Percentiles rank a stretch among this genome's conserved stretches.
Evolutionary conservation across 1,140 invertebrate genomes (phyloP).

Genomic region (Drosophila lini): DNA sequence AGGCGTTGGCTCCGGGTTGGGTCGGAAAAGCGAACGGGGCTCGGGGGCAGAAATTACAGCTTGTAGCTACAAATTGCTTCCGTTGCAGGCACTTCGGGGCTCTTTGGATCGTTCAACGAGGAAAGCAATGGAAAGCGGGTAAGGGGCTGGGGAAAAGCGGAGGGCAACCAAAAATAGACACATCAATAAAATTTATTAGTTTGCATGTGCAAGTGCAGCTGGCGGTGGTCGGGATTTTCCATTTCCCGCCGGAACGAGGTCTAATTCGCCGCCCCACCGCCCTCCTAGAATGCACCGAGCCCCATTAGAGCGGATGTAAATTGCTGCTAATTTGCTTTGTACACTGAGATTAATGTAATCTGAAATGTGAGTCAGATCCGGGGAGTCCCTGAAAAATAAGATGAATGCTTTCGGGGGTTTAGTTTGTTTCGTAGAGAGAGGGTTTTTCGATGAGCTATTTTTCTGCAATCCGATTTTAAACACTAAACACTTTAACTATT

Average conservation of each 20-base stretch:
- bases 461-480: not conserved
- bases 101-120: slow-evolving; percentile 21
- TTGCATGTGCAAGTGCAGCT: slow-evolving; percentile 81
- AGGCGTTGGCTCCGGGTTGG: slow-evolving; percentile 42
- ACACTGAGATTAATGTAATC: slow-evolving; percentile 51
- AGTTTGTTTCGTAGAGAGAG: not conserved
- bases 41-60: slow-evolving; percentile 71
- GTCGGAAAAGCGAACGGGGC: not conserved
- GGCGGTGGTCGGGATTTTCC: slow-evolving; percentile 56
- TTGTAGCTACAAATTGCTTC: slow-evolving; percentile 84
- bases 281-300: slow-evolving; percentile 12
- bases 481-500: not conserved
- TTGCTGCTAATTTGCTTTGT: slow-evolving; percentile 67
- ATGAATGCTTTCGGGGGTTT: slow-evolving; percentile 21
- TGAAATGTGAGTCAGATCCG: slow-evolving; percentile 32
- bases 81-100: slow-evolving; percentile 75
- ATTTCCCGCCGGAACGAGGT: slow-evolving; percentile 66
- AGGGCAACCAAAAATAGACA: slow-evolving; percentile 73
- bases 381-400: slow-evolving; percentile 12
- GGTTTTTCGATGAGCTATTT: not conserved
- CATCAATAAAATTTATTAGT: slow-evolving; percentile 84
- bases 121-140: not conserved
- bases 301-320: slow-evolving; percentile 58
- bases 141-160: not conserved
- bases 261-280: slow-evolving; percentile 32